phyloP scores from a whole-genome alignment of 2,113 vertebrate genomes.

The Amblyopsis rosae region DNA sequence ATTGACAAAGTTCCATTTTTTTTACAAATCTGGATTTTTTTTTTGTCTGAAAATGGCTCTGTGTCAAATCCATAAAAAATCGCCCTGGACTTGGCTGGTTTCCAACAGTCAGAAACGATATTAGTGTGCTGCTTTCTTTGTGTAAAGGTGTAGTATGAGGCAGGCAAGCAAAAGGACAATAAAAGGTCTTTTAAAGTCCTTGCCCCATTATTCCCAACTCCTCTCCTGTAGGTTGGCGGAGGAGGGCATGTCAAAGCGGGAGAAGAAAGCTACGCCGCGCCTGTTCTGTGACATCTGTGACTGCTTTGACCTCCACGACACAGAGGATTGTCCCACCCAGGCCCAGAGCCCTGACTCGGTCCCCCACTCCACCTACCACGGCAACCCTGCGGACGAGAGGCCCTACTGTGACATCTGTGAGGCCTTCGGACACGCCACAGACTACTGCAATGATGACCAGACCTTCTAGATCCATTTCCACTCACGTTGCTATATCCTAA shows the following conservation, averaged over 20 bases:
- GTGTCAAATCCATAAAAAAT: no score
- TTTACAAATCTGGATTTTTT: no score
- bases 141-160: no score
- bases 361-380: conserved; percentile 87
- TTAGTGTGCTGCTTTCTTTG: no score
- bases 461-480: conserved; percentile 82
- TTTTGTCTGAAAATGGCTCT: no score
- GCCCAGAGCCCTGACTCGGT: conserved; percentile 87
- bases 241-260: conserved; percentile 66
- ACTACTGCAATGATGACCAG: conserved; percentile 92
- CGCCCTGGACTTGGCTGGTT: no score
- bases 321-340: conserved; percentile 95
- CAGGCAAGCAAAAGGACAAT: no score
- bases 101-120: no score
- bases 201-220: neutral
- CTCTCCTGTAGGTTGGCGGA: conserved; percentile 15
- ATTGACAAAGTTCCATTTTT: no score
- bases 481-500: neutral
- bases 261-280: conserved; percentile 85
- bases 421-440: conserved; percentile 90
- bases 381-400: conserved; percentile 82
- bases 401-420: conserved; percentile 97
- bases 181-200: no score
- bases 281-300: conserved; percentile 98
- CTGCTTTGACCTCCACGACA: conserved; percentile 95